A percentile compares a stretch with the other conserved stretches of the same genome.
Conservation (phyloP, 2,888 invertebrate species). For the Stenurella melanura region DNA sequence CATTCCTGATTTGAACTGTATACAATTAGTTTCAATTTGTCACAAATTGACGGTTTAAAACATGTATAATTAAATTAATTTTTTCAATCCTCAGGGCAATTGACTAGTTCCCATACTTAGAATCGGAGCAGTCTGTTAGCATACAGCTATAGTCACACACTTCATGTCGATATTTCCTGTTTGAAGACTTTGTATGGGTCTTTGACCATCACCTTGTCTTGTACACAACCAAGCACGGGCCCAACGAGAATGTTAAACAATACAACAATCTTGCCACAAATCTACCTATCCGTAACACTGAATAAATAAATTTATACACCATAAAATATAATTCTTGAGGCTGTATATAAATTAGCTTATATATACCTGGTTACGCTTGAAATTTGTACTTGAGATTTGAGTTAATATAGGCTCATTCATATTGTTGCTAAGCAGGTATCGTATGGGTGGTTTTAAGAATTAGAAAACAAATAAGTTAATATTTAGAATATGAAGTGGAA, state of each 20-base stretch:
- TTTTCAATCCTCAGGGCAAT: conserved; percentile 42
- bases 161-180: conserved; percentile 68
- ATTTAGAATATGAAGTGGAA: no score
- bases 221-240: conserved; percentile 56
- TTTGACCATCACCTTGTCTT: conserved; percentile 65
- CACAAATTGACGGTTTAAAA: no score
- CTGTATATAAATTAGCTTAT: conserved; percentile 33
- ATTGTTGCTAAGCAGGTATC: no score
- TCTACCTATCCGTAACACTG: conserved; percentile 49
- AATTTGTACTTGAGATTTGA: not conserved
- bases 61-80: not conserved
- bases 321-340: conserved; percentile 19
- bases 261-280: conserved; percentile 49
- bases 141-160: conserved; percentile 45
- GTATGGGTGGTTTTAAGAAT: no score
- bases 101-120: conserved; percentile 46
- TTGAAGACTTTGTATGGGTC: conserved; percentile 65
- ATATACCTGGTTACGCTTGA: conserved; percentile 20
- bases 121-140: conserved; percentile 53
- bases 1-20: no score
- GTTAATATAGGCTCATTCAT: no score
- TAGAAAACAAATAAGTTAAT: no score
- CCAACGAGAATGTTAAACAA: conserved; percentile 48
- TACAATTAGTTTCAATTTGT: no score
- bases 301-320: conserved; percentile 28